These are phyloP conservation scores for Dendrocincla fuliginosa DNA, from an alignment of 2,797 vertebrate genomes.

Conservation along the genomic window DNA sequence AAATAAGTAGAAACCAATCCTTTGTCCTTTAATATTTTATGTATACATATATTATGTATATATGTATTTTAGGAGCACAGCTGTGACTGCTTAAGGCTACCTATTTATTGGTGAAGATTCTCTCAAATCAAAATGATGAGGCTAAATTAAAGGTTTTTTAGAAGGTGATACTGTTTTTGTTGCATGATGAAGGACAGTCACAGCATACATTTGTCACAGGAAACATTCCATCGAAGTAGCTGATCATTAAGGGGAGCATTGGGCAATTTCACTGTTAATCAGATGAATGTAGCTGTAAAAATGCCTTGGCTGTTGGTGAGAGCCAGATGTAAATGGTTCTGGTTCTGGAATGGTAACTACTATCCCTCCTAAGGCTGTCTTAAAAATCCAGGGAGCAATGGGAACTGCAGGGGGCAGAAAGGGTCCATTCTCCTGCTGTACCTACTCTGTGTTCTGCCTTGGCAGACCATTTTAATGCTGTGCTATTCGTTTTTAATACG, in stretches of 20 bases:
- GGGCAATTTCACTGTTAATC: not conserved
- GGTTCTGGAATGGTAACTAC: not conserved
- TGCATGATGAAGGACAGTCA: not conserved
- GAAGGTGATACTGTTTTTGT: not conserved
- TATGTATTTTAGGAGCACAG: not conserved
- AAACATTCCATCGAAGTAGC: not conserved
- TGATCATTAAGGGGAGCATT: not conserved
- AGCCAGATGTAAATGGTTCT: not conserved
- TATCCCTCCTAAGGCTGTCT: not conserved
- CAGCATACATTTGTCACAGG: not conserved
- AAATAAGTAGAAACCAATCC: not conserved
- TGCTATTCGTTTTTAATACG: not conserved
- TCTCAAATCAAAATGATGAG: not conserved
- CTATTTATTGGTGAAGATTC: not conserved
- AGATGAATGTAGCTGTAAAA: not conserved
- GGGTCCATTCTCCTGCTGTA: conserved; percentile 27
- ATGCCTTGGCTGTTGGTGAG: not conserved
- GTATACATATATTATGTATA: not conserved
- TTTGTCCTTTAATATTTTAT: not conserved
- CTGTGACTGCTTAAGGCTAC: not conserved
- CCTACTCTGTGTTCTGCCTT: conserved; percentile 43
- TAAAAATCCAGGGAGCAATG: conserved; percentile 31
- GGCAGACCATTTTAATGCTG: conserved; percentile 37
- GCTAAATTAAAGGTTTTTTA: not conserved
- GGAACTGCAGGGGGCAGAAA: conserved; percentile 69